phyloP scores from a whole-genome alignment of 2,888 invertebrate genomes.

The Creontiades dilutus region DNA sequence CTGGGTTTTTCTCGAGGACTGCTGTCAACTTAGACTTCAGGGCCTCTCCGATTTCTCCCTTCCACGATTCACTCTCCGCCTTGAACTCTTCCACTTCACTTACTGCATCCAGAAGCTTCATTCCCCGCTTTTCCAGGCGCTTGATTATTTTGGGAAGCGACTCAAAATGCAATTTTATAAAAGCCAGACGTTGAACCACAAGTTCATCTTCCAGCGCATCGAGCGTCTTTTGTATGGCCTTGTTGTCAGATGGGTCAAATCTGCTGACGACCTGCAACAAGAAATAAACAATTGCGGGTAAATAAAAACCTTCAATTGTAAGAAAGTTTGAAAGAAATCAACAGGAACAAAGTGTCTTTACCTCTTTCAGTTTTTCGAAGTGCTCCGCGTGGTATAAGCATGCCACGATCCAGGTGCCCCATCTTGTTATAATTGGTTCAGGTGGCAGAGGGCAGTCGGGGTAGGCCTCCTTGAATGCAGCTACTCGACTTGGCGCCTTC shows the following conservation, averaged over 20 bases:
- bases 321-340: no score
- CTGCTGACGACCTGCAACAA: not conserved
- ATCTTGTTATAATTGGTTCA: not conserved
- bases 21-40: no score
- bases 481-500: not conserved
- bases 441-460: not conserved
- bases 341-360: not conserved
- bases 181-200: not conserved
- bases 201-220: no score
- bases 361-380: not conserved
- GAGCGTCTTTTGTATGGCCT: constrained; percentile 19
- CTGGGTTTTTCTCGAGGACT: no score
- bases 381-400: not conserved
- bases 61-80: no score
- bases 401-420: constrained; percentile 3
- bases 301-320: no score
- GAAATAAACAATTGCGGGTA: not conserved
- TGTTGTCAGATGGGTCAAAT: not conserved
- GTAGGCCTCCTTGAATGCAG: not conserved
- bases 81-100: not conserved
- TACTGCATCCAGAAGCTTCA: not conserved
- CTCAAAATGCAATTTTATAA: not conserved
- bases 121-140: not conserved
- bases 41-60: no score
- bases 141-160: no score